Percentiles rank a stretch among this genome's conserved stretches.
phyloP scores from a whole-genome alignment of 2,797 vertebrate species.

The Arrhamphus sclerolepis region DNA sequence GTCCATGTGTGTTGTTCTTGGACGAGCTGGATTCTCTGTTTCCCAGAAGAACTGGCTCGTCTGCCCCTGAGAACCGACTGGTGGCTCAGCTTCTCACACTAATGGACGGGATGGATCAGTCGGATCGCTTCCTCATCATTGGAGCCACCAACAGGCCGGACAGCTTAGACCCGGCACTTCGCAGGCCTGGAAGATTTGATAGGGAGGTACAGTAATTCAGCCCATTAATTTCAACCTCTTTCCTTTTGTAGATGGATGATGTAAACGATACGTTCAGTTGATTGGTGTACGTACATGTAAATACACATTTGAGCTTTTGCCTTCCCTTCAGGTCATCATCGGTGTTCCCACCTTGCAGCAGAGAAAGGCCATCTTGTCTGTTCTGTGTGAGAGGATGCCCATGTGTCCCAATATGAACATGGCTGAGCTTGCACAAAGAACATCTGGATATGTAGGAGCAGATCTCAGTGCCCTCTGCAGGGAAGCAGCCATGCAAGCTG shows the following conservation, averaged over 20 bases:
- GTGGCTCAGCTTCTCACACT: constrained; percentile 94
- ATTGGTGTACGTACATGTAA: not conserved
- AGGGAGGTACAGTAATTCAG: constrained; percentile 83
- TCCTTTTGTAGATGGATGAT: not conserved
- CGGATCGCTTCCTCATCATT: constrained; percentile 83
- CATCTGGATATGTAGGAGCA: constrained; percentile 91
- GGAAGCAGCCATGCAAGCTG: constrained; percentile 88
- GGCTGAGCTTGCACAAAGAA: constrained; percentile 85
- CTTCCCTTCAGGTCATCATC: constrained; percentile 83
- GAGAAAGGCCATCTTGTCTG: constrained; percentile 85
- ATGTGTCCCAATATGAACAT: constrained; percentile 78
- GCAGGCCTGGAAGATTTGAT: constrained; percentile 93
- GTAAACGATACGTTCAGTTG: not conserved
- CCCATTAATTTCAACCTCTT: not conserved
- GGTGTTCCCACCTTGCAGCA: constrained; percentile 88
- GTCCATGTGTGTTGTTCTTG: constrained; percentile 89
- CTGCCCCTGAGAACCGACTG: constrained; percentile 85
- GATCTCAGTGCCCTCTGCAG: constrained; percentile 93
- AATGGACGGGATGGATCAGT: constrained; percentile 85
- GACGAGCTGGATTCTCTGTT: constrained; percentile 93
- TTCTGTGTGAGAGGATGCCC: constrained; percentile 85
- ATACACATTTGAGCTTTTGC: not conserved
- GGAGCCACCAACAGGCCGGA: constrained; percentile 92
- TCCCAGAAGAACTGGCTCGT: constrained; percentile 80
- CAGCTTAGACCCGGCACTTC: constrained; percentile 89